Conservation (phyloP, 2,113 vertebrate genomes). For the Vidua chalybeata region DNA sequence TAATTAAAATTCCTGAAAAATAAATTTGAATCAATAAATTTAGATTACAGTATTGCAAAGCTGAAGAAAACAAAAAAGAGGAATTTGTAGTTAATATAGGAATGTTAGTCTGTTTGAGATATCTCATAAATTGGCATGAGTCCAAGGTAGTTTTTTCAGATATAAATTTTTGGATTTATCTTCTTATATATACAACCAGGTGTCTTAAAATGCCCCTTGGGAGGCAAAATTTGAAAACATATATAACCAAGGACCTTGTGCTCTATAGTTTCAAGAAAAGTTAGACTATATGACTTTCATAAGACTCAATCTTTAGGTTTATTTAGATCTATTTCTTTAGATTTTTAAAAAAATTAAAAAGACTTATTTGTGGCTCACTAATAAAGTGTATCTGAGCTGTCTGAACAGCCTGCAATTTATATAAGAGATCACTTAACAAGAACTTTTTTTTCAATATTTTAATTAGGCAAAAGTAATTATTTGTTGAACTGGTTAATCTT, state of each 20-base stretch:
- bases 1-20: neutral
- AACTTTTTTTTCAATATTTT: neutral
- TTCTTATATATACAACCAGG: rapidly evolving
- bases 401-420: neutral
- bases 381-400: neutral
- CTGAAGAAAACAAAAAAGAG: neutral
- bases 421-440: neutral
- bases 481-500: neutral
- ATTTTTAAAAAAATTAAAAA: neutral
- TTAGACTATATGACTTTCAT: neutral
- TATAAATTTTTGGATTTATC: rapidly evolving
- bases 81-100: neutral
- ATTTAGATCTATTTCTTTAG: neutral
- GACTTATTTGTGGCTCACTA: rapidly evolving
- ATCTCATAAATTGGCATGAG: neutral
- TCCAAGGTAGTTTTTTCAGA: neutral
- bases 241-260: neutral
- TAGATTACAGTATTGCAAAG: neutral
- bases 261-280: neutral
- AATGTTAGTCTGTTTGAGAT: neutral
- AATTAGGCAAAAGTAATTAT: neutral
- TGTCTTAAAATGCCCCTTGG: neutral
- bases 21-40: neutral
- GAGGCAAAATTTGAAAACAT: neutral
- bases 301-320: neutral